Evolutionary conservation across 1,140 invertebrate genomes (phyloP), one percentile per base, ranked within the genome.

Genomic region (Lepidostoma basale): DNA sequence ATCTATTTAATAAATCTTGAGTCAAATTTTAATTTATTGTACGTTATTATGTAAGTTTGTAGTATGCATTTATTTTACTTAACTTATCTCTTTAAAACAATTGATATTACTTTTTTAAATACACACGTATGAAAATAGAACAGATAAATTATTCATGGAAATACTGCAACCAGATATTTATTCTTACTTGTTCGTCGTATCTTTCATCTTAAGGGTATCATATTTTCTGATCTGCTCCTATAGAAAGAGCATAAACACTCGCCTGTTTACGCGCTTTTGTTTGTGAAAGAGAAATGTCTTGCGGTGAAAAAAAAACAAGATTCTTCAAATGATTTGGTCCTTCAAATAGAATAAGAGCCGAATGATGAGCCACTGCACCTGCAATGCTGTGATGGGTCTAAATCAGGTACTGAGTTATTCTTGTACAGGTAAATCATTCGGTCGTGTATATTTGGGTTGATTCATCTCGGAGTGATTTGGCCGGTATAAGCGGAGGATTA

Each of bases 261-360:
- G n/a, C 14, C 47, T 68, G 67, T 68, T 68, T 68, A 68, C 58
- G 28, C 28, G 26, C 16, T 26, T 60, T 47, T 65, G 26, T 69
- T 60, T 66, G 63, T 39, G 14, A 42, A 62, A 52, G 45, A 69
- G 45, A 70, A 70, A 70, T 70, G 63, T 62, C 40, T 66, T 54
- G 68, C 54, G 62, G 54, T 33, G 44, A 42, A 70, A 70, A 60
- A 70, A 66, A 70, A 42, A 66, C 42, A 33, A 42, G 62, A 65
- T 69, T 69, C 62, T 69, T 62, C 56, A 54, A 66, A 70, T 54
- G 44, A 64, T 64, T 64, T 69, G 52, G 49, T 58, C 36, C 36
- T 70, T 62, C 16, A 39, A 26, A 65, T 64, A 33, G 54, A 65
- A 69, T 28, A 52, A 39, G 36, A 40, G 63, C 30, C 16, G 52